These are phyloP conservation scores for Sebastiscus albofasciatus DNA, from an alignment of 2,797 vertebrate genomes.

Conservation along the genomic window DNA sequence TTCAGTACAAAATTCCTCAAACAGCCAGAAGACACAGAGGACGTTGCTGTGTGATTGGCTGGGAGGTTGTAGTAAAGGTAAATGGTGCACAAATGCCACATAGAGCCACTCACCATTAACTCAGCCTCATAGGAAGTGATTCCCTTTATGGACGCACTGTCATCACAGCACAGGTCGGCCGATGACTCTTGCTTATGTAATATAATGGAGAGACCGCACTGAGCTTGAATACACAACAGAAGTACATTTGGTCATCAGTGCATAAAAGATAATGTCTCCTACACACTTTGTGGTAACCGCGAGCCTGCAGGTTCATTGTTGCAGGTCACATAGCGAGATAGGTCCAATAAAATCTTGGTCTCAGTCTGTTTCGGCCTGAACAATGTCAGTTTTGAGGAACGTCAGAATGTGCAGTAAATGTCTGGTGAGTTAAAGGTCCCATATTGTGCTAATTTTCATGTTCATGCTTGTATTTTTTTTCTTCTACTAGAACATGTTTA, in stretches of 20 bases:
- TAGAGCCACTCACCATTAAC: not conserved
- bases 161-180: not conserved
- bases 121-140: constrained; percentile 4
- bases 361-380: not conserved
- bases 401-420: not conserved
- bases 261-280: not conserved
- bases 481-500: too few species aligned
- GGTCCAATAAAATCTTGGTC: not conserved
- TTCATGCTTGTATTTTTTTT: too few species aligned
- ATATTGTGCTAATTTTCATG: too few species aligned
- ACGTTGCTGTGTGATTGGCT: constrained; percentile 1
- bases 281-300: not conserved
- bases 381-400: not conserved
- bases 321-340: not conserved
- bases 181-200: constrained; percentile 17
- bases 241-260: not conserved
- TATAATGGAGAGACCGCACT: not conserved
- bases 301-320: not conserved
- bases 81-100: not conserved
- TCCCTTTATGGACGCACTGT: not conserved
- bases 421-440: not conserved
- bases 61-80: not conserved
- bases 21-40: not conserved
- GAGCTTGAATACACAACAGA: not conserved
- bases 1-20: not conserved